phyloP scores from a whole-genome alignment of 2,888 invertebrate genomes.

The Neoaliturus tenellus region DNA sequence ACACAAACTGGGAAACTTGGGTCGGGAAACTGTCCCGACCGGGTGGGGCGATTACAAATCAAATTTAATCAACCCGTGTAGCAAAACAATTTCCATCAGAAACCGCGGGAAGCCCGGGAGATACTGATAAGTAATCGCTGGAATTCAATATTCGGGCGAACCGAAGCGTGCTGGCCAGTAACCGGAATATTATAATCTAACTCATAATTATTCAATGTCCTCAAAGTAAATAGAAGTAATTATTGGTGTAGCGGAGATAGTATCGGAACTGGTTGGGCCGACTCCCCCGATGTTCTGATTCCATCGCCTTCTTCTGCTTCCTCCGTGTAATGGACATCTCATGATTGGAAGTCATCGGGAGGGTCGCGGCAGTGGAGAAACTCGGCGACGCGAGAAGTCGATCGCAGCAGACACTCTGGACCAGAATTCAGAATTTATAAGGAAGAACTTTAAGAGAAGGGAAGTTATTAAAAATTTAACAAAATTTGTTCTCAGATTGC shows the following conservation, averaged over 20 bases:
- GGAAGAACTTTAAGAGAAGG: too few species aligned
- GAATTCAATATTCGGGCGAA: slow-evolving; percentile 27
- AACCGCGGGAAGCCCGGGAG: slow-evolving; percentile 17
- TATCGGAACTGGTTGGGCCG: slow-evolving; percentile 26
- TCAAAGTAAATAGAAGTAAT: slow-evolving; percentile 50
- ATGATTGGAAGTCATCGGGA: not conserved
- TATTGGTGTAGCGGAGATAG: slow-evolving; percentile 30
- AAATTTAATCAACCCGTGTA: slow-evolving; percentile 11
- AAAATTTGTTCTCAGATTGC: too few species aligned
- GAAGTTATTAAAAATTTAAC: too few species aligned
- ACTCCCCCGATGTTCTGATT: not conserved
- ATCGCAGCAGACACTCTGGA: too few species aligned
- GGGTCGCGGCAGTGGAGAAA: too few species aligned
- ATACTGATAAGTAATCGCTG: slow-evolving; percentile 6
- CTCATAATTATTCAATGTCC: slow-evolving; percentile 45
- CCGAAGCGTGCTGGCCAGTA: not conserved
- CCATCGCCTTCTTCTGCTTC: not conserved
- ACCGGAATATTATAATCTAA: slow-evolving; percentile 42
- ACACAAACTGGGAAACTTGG: not conserved
- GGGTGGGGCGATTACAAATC: slow-evolving; percentile 7
- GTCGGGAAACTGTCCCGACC: too few species aligned
- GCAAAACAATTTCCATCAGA: slow-evolving; percentile 27
- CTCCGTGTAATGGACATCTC: not conserved
- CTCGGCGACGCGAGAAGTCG: too few species aligned
- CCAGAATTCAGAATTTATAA: too few species aligned